Base-by-base conservation (phyloP, 2,797 vertebrate species). In the Cynopterus sphinx region DNA sequence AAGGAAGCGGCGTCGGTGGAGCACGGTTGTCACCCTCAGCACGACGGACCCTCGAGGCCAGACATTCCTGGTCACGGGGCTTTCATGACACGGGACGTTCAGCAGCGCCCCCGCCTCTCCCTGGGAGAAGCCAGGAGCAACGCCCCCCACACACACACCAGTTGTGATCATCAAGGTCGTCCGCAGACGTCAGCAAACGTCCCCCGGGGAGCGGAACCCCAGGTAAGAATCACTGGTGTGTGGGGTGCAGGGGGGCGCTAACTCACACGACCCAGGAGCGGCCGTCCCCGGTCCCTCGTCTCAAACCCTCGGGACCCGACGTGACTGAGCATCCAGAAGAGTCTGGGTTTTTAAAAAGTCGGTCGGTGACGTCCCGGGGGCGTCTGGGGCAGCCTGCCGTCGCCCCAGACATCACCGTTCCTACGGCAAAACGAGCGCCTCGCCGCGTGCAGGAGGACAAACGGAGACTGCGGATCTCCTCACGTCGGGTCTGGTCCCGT, bases 41-140 rank as follows among this genome's bases (percentile, higher is more conserved):
- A 3, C 6, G 3, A 2, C 21, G 9, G 39, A 43, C 19, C 0
- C 22, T 11, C 6, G 9, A 22, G 74, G 28, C 65, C 19, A 12
- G 59, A 15, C 5, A 1, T 5, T 55, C n/a, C 33, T 7, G 15
- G 22, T 6, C 5, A 0, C 2, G 26, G n/a, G 24, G 9, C 31
- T 26, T 11, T 11, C 17, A 8, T 2, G 15, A 9, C 28, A 6
- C 0, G 36, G 28, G 31, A 8, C 2, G 5, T 22, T 75, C 3
- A 6, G 22, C 26, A 21, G 22, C 43, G 3, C 4, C 68, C 33
- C 16, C 11, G 9, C 9, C 33, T 67, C 70, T 6, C 6, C 73
- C 28, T 21, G 0, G 2, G 1, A 11, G 59, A 46, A 1, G 11
- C 26, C 33, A 19, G 24, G 0, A 16, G 57, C 31, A n/a, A 17